These are phyloP conservation scores for Lithophane semibrunnea DNA, from an alignment of 2,888 invertebrate species.

Conservation along the genomic window DNA sequence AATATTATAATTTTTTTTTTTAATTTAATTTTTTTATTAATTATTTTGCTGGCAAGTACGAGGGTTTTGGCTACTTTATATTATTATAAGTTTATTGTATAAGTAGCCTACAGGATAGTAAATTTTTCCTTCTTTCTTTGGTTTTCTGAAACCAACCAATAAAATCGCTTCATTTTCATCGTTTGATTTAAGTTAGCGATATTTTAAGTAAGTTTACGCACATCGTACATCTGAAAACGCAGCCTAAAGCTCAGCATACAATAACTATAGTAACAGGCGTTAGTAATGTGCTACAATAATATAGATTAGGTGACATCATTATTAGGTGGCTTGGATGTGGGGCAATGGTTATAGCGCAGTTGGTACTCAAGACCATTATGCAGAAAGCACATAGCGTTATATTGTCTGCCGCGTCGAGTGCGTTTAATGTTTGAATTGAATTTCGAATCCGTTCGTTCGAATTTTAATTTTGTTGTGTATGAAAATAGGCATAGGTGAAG, in stretches of 20 bases:
- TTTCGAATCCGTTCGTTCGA: constrained; percentile 13
- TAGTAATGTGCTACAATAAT: constrained; percentile 50
- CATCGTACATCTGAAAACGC: neutral
- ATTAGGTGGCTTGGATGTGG: constrained; percentile 54
- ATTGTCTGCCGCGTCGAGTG: constrained; percentile 48
- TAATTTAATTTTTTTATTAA: neutral
- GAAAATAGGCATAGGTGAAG: neutral
- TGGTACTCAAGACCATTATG: constrained; percentile 51
- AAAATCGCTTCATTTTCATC: neutral
- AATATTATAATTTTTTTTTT: neutral
- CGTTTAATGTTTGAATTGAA: constrained; percentile 43
- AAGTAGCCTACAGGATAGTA: too few species aligned
- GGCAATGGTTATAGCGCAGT: constrained; percentile 55
- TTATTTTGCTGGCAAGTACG: neutral
- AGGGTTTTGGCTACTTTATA: neutral
- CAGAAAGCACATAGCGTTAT: constrained; percentile 53
- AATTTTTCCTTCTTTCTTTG: neutral
- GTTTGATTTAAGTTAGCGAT: neutral
- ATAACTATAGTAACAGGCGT: constrained; percentile 38
- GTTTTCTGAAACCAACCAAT: neutral
- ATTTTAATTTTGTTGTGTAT: constrained; percentile 5
- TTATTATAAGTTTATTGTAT: too few species aligned
- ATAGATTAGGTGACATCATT: constrained; percentile 70
- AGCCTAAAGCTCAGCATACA: constrained; percentile 2
- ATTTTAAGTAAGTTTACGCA: neutral